These are phyloP conservation scores for Crax fasciolata DNA, from an alignment of 2,797 vertebrate species.

Conservation along the genomic window DNA sequence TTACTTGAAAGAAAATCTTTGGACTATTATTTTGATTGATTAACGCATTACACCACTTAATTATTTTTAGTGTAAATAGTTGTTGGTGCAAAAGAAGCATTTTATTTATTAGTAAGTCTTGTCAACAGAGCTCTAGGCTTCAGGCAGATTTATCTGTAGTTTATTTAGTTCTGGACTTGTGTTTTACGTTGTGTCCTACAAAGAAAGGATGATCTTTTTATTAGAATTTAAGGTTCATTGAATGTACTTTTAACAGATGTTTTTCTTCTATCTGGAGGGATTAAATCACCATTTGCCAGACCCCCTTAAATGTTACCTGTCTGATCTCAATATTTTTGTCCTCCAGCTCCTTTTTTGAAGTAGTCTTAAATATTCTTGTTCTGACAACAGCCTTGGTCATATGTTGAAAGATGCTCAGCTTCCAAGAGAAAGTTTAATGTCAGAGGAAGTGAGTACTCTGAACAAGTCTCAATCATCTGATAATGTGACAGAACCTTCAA, in stretches of 20 bases:
- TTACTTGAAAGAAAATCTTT: background rate
- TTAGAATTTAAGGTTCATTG: background rate
- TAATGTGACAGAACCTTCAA: background rate
- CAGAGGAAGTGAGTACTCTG: background rate
- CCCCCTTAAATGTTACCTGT: background rate
- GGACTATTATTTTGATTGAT: background rate
- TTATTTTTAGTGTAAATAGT: background rate
- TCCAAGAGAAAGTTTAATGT: background rate
- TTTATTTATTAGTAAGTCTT: background rate
- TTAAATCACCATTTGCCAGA: background rate
- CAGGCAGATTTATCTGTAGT: background rate
- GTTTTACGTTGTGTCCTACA: background rate
- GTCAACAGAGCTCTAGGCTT: background rate
- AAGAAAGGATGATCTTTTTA: background rate
- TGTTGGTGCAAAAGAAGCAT: background rate
- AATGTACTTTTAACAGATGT: background rate
- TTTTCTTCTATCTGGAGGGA: background rate
- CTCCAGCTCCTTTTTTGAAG: background rate
- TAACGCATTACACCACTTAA: background rate
- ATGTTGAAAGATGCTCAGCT: background rate
- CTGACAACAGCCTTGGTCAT: background rate
- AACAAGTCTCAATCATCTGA: background rate
- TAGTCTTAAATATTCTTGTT: background rate
- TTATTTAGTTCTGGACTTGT: background rate
- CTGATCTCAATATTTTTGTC: background rate